These are phyloP conservation scores for Mobula hypostoma DNA, from an alignment of 2,113 vertebrate species.

Conservation along the genomic window DNA sequence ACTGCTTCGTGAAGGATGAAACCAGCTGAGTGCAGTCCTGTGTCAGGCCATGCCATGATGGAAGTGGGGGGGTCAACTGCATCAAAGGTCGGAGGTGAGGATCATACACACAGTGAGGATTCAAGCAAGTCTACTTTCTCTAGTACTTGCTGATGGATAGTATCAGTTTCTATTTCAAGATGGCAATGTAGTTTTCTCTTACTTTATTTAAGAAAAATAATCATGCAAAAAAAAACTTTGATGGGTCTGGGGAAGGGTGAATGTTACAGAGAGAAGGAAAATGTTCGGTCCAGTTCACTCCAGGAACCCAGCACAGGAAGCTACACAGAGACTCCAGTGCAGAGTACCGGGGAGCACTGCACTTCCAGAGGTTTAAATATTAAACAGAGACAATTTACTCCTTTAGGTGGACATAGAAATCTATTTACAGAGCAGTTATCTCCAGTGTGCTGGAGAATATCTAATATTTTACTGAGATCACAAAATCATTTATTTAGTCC, in stretches of 20 bases:
- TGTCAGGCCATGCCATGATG: too few species aligned
- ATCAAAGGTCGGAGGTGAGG: too few species aligned
- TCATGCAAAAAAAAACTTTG: not conserved
- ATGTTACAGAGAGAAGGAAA: not conserved
- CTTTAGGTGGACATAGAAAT: not conserved
- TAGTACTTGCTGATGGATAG: not conserved
- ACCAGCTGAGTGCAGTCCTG: too few species aligned
- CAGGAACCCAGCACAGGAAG: not conserved
- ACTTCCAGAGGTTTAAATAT: not conserved
- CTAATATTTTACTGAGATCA: not conserved
- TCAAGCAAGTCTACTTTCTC: not conserved
- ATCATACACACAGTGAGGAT: too few species aligned
- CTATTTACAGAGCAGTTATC: not conserved
- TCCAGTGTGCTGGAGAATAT: not conserved
- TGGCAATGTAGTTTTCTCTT: not conserved
- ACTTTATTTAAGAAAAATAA: not conserved
- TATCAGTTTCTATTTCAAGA: not conserved
- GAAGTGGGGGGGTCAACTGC: too few species aligned
- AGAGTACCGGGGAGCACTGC: not conserved
- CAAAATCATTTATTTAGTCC: not conserved
- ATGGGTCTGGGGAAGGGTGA: not conserved
- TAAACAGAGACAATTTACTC: not conserved
- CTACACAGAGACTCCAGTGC: not conserved
- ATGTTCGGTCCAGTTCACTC: not conserved
- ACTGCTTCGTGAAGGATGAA: too few species aligned